Base-by-base conservation (phyloP, 2,888 invertebrate genomes). In the Aplocera efformata region DNA sequence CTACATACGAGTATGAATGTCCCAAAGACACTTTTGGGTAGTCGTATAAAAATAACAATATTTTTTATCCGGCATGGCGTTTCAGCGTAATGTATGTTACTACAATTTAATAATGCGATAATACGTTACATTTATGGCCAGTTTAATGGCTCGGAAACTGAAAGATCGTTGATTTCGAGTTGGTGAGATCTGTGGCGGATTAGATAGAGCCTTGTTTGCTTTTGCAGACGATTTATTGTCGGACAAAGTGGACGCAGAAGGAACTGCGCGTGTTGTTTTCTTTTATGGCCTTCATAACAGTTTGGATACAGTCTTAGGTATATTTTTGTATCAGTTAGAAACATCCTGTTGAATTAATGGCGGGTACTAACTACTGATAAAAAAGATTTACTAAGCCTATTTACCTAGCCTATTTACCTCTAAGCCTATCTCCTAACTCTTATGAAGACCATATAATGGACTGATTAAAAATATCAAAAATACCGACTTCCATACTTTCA, bases 131-230 rank as follows among this genome's bases (percentile, higher is more conserved):
- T 67, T 72, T 72, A 77, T 73, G 65, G 68, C 55, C 53, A 60
- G 63, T 72, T 75, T 69, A 84, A 84, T 79, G 79, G 76, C 42
- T 62, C 71, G 76, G 83, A 84, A 84, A 75, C 63, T 63, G 60
- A 73, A 73, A 78, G 70, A 79, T 74, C 59, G 63, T 68, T 69
- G 75, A 76, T 77, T 67, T 53, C 57, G 58, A 61, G 59, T 61
- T 67, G 52, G 53, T 53, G 45, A 53, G 43, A 53, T 48, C 38
- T 53, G 53, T 44, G 39, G 48, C 34, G 55, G 60, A 63, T 63
- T 57, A 71, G 68, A 73, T 69, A 71, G 63, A 55, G 50, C 59
- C 60, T 71, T 77, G 76, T 75, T 77, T 77, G 76, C 13, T 17
- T 17, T 73, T 69, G 67, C 61, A 59, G 58, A 55, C 59, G 67